Evolutionary conservation across 2,888 invertebrate genomes (phyloP).

Genomic region (Aethes cnicana): DNA sequence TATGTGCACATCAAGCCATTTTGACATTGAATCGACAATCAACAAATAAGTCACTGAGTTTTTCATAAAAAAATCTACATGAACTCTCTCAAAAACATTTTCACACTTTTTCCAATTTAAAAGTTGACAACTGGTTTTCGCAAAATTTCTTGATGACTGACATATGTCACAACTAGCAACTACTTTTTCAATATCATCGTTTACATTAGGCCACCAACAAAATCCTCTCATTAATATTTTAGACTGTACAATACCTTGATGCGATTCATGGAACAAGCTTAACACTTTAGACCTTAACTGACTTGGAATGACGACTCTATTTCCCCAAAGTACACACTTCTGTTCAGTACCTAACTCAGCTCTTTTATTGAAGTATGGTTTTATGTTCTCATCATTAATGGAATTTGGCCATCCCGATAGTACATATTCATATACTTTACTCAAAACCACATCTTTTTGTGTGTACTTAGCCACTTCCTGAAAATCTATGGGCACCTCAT

Average conservation of each 20-base stretch:
- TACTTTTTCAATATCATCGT: not conserved
- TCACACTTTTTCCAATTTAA: too few relatives aligned
- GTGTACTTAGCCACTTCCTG: not conserved
- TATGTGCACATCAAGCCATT: conserved; percentile 23
- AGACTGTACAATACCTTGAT: not conserved
- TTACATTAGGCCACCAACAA: not conserved
- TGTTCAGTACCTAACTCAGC: not conserved
- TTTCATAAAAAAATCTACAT: not conserved
- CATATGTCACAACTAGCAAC: too few relatives aligned
- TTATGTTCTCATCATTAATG: not conserved
- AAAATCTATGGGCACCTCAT: not conserved
- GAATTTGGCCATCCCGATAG: not conserved
- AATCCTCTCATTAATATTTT: not conserved
- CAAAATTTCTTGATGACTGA: too few relatives aligned
- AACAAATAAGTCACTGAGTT: conserved; percentile 29
- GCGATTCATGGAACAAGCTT: not conserved
- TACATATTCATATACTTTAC: not conserved
- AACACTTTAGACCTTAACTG: not conserved
- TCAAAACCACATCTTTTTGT: not conserved
- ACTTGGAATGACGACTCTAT: not conserved
- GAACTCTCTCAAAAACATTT: not conserved
- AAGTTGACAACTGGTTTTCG: too few relatives aligned
- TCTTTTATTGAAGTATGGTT: not conserved
- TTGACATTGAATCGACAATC: conserved; percentile 21
- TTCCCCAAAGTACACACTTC: not conserved